Conservation (phyloP, 2,113 vertebrate species). For the Apaloderma vittatum region DNA sequence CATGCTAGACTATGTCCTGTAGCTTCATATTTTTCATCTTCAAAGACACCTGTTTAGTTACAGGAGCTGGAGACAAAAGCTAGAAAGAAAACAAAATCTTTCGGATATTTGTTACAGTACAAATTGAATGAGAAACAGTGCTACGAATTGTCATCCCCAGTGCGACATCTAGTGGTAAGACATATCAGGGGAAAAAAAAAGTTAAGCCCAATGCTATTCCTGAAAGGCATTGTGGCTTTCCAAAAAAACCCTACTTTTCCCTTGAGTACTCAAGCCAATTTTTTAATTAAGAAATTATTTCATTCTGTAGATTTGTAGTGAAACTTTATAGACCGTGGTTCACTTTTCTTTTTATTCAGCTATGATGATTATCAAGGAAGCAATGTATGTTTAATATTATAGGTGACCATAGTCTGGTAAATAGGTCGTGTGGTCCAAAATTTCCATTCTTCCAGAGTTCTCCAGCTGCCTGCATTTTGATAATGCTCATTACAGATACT, state of each 20-base stretch:
- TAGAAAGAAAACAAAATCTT: neutral
- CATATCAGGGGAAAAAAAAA: neutral
- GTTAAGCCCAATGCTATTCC: neutral
- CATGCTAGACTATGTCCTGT: neutral
- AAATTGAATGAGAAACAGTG: neutral
- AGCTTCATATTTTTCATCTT: neutral
- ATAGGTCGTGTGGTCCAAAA: neutral
- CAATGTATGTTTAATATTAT: neutral
- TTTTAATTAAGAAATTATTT: neutral
- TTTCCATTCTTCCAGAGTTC: neutral
- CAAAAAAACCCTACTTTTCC: neutral
- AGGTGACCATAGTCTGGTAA: neutral
- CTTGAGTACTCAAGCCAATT: neutral
- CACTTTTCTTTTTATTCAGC: neutral
- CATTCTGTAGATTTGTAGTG: fast-evolving
- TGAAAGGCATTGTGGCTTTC: neutral
- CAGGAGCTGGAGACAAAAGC: neutral
- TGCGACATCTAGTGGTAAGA: slow-evolving; percentile 64
- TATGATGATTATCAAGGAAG: neutral
- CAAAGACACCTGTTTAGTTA: neutral
- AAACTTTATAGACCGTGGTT: neutral
- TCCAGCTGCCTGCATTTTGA: neutral
- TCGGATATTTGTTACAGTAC: neutral
- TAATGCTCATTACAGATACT: neutral
- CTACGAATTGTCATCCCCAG: neutral